Base-by-base conservation (phyloP, 2,888 invertebrate genomes). In the Odontocolon sp. region DNA sequence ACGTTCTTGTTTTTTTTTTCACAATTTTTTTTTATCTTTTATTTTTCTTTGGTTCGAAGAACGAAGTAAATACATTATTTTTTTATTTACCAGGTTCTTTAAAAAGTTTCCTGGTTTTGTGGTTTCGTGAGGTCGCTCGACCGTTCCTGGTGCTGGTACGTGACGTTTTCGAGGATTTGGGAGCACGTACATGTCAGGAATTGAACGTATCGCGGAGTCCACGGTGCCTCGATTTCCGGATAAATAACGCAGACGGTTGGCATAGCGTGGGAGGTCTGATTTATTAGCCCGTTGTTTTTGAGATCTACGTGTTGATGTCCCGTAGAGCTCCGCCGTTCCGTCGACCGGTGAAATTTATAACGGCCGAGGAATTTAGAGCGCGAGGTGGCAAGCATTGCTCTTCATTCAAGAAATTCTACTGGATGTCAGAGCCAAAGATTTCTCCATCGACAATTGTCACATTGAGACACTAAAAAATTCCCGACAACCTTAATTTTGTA, bases 251-350 rank as follows among this genome's bases (percentile, higher is more conserved):
- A 14, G n/a, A 23, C 33, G 16, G 42, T 59, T 67, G 6, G 31
- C 3, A 18, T 42, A 11, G 40, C 63, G 72, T 69, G 70, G 67
- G 63, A 66, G 67, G 68, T 59, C 64, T 75, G 75, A 75, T 75
- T 75, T 75, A 75, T 75, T 57, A 18, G 64, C 11, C 28, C 64
- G 64, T 70, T 75, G 57, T 75, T 75, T 75, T 69, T 57, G 64
- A 50, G 16, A n/a, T 40, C 64, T 14, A 66, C 47, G 69, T 66
- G 69, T 70, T 66, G 42, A 64, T 70, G 75, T 66, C 69, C 69
- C 69, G 59, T 70, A 42, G 64, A 47, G 71, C 69, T 31, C 38
- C 8, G 16, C 31, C 33, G 31, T 9, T 8, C 38, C 36, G 42
- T 16, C 40, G 69, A 14, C 18, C 31, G 40, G 45, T 16, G 54